Conservation (phyloP, 2,113 vertebrate genomes). For the Haplotaxodon microlepis region DNA sequence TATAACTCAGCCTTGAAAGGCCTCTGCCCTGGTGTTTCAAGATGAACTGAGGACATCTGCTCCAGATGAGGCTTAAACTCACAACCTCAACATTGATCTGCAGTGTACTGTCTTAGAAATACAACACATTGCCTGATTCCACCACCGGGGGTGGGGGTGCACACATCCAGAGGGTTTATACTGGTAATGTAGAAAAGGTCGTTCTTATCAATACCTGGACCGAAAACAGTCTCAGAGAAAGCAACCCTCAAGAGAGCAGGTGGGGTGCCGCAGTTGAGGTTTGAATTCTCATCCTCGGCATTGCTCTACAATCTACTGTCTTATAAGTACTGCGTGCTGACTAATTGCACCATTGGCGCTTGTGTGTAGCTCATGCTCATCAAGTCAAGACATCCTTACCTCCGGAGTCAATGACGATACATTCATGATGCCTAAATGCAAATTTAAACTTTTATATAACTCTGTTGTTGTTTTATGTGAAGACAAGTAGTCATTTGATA, state of each 20-base stretch:
- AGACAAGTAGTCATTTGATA: background rate
- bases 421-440: background rate
- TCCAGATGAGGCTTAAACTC: background rate
- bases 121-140: background rate
- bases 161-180: background rate
- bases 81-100: background rate
- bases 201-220: background rate
- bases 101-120: background rate
- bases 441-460: background rate
- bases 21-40: background rate
- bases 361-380: background rate
- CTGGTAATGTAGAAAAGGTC: background rate
- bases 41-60: background rate
- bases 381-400: background rate
- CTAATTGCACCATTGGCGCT: background rate
- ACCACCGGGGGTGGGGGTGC: background rate
- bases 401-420: fast-evolving
- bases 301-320: background rate
- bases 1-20: background rate
- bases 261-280: background rate
- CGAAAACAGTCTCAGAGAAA: background rate
- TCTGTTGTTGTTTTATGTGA: background rate
- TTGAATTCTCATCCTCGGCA: fast-evolving
- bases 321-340: background rate
- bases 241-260: background rate